Evolutionary conservation across 1,140 invertebrate genomes (phyloP), one percentile per base, ranked within the genome.

Genomic region (Drosophila prosaltans): DNA sequence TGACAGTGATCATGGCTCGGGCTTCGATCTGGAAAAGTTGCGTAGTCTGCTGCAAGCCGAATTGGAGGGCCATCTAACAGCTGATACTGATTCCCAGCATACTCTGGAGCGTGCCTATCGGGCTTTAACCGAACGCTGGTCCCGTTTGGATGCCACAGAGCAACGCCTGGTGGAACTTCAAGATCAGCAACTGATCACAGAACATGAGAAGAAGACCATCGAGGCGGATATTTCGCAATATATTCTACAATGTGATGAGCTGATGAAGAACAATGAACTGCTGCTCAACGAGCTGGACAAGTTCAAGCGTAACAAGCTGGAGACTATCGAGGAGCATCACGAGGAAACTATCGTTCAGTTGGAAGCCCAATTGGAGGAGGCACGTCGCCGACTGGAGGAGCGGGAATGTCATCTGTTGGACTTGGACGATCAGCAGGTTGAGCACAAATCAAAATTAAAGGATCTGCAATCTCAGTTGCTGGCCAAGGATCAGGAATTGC

Each of bases 241-340:
- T 59, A 94, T 95, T 75, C 91, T 93, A n/a, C 94, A 95, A 89
- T 93, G 94, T 63, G 93, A 93, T 48, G 94, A 95, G 91, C 93
- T 95, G 85, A 94, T 94, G 80, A 94, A 95, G 78, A 95, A 95
- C 85, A 95, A 95, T 78, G 95, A 95, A 80, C 92, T 94, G 69
- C 91, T 95, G 16, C 93, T 95, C 78, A 93, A 93, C 61, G 94
- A 95, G 89, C 93, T 95, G 72, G 93, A 94, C 16, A 93, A 93
- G 26, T 92, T 93, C 65, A 95, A 95, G 90, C 94, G 94, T 78
- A 93, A 93, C 32, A 95, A 94, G 73, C 89, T 95, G 60, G 94
- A 95, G 81, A 95, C 95, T 8, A 95, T 95, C 60, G 94, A 94
- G 54, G 95, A 95, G 91, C 93, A 94, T 2, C 95, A 95, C 80